These are phyloP conservation scores for Mizuhopecten yessoensis DNA, from an alignment of 1,140 invertebrate genomes.

Conservation along the genomic window DNA sequence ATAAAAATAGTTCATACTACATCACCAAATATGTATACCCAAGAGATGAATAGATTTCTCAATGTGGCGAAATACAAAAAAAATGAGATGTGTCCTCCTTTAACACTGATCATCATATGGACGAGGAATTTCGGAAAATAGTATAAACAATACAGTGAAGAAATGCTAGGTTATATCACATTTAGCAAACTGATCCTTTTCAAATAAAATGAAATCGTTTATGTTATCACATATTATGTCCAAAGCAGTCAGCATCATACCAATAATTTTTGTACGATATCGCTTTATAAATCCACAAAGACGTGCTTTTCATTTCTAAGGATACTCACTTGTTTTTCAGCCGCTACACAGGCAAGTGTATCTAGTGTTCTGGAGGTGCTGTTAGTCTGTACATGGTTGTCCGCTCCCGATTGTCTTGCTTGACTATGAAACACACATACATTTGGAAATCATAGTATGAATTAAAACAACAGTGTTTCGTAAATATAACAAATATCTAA, in stretches of 20 bases:
- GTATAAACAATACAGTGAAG: neutral
- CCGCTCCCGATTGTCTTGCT: neutral
- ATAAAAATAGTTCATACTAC: neutral
- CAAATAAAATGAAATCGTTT: neutral
- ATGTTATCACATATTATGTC: too few relatives aligned
- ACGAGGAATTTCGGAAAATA: too few relatives aligned
- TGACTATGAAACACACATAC: slow-evolving; percentile 35
- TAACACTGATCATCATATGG: too few relatives aligned
- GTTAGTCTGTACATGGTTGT: neutral
- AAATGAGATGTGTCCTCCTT: too few relatives aligned
- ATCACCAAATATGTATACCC: neutral
- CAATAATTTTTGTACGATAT: too few relatives aligned
- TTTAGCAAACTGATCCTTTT: neutral
- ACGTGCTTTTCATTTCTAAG: too few relatives aligned
- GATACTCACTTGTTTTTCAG: slow-evolving; percentile 61
- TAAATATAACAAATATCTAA: too few relatives aligned
- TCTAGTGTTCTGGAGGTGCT: slow-evolving; percentile 59
- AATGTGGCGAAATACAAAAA: too few relatives aligned
- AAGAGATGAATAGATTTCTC: too few relatives aligned
- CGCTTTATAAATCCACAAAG: too few relatives aligned
- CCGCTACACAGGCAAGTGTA: slow-evolving; percentile 63
- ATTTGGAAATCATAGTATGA: neutral
- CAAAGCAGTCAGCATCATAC: too few relatives aligned
- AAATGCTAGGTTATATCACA: neutral
- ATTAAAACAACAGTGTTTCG: neutral